Evolutionary conservation across 2,888 invertebrate genomes (phyloP), one percentile per base, ranked within the genome.

Genomic region (Hydrotaea cyrtoneurina): DNA sequence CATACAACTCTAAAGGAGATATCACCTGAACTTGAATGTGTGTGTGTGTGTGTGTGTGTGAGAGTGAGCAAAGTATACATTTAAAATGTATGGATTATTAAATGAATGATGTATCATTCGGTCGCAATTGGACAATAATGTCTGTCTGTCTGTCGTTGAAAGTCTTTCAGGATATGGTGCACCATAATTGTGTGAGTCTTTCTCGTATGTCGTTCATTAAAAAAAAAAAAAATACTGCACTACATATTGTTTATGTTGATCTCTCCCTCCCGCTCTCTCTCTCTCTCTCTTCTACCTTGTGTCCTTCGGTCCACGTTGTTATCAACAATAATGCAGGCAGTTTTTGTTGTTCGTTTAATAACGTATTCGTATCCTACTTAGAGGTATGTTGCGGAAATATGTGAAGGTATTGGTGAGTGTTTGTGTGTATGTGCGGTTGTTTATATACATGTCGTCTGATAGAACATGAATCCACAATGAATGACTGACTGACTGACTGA

Each of bases 261-360:
- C n/a, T 50, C 7, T 10, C 39, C 13, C 39, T 10, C 39, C 10
- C 10, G 8, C 50, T 50, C 50, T 50, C 2, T n/a, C 50, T 50
- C 50, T 50, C 50, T 50, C 50, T n/a, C 43, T 13, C 43, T 8
- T 13, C 53, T 57, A 17, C 57, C 23, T 4, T 53, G 21, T 57
- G 26, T 15, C 50, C 50, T 50, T 15, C 50, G 13, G 50, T 50
- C 50, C n/a, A n/a, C 13, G n/a, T 73, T 62, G 43, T 85, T 85
- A 85, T 85, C 81, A 81, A 79, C 72, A 73, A 53, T 79, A 59
- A 79, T 85, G 81, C 81, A 85, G 81, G 72, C 59, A 81, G 81
- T 84, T 81, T 55, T 76, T 64, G 81, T 85, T 85, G 73, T 80
- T 86, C 80, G 78, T 86, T 78, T 78, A 73, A 66, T 74, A 46